Conservation (phyloP, 1,140 invertebrate genomes). For the Homalodisca vitripennis region DNA sequence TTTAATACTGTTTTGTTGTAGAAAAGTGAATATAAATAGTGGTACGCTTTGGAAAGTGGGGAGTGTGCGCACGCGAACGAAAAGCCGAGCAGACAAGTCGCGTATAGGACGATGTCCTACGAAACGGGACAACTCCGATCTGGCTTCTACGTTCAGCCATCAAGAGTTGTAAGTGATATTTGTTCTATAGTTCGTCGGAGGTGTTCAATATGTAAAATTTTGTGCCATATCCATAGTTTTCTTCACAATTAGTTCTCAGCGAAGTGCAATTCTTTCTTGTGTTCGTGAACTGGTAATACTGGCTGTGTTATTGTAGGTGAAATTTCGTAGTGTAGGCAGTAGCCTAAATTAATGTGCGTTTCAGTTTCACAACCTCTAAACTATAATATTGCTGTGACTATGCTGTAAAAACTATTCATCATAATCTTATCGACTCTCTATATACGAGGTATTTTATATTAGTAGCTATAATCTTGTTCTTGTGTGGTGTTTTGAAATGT, state of each 20-base stretch:
- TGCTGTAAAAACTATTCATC: neutral
- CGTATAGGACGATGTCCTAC: slow-evolving; percentile 36
- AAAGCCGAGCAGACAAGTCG: slow-evolving; percentile 33
- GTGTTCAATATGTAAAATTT: slow-evolving; percentile 32
- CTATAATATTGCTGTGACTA: slow-evolving; percentile 6
- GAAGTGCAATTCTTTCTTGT: slow-evolving; percentile 29
- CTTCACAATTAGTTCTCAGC: slow-evolving; percentile 27
- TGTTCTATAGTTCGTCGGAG: slow-evolving; percentile 24
- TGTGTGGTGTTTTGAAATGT: slow-evolving; percentile 14
- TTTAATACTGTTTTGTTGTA: slow-evolving; percentile 20
- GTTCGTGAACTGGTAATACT: slow-evolving; percentile 28
- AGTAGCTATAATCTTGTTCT: neutral
- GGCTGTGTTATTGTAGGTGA: slow-evolving; percentile 29
- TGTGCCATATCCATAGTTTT: slow-evolving; percentile 30
- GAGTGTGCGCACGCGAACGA: slow-evolving; percentile 31
- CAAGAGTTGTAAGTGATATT: slow-evolving; percentile 36
- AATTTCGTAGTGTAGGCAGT: slow-evolving; percentile 24
- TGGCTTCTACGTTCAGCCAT: slow-evolving; percentile 39
- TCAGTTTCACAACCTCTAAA: slow-evolving; percentile 40
- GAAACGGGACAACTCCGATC: slow-evolving; percentile 36
- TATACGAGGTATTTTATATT: neutral
- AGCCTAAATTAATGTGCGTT: slow-evolving; percentile 38
- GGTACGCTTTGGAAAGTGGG: slow-evolving; percentile 19
- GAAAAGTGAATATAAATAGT: neutral
- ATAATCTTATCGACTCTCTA: neutral